These are phyloP conservation scores for Triplophysa siluroides DNA, from an alignment of 2,113 vertebrate genomes.

Conservation along the genomic window DNA sequence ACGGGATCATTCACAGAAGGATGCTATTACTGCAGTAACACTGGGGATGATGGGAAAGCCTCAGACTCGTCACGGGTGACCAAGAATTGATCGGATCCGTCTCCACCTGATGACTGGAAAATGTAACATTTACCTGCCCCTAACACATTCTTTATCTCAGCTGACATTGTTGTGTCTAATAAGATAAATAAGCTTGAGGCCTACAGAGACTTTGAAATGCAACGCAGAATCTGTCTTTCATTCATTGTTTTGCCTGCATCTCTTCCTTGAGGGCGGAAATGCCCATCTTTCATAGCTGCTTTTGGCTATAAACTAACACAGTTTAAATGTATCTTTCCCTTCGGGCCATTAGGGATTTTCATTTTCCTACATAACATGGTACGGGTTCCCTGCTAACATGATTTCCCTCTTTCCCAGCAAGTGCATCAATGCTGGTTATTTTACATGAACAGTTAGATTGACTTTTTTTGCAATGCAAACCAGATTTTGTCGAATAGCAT, in stretches of 20 bases:
- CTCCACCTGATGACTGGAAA: slow-evolving; percentile 6
- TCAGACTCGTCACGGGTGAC: slow-evolving; percentile 1
- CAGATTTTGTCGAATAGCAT: neutral
- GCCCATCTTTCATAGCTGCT: neutral
- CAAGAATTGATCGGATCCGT: slow-evolving; percentile 2
- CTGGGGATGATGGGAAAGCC: neutral
- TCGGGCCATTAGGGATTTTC: neutral
- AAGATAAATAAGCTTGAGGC: slow-evolving; percentile 4
- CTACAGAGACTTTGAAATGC: neutral
- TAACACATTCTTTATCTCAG: slow-evolving; percentile 10
- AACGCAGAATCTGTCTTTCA: neutral
- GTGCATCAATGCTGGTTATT: neutral
- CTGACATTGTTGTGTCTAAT: slow-evolving; percentile 32
- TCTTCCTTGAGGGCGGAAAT: neutral
- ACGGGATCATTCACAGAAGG: neutral
- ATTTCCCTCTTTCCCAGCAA: neutral
- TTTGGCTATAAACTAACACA: neutral
- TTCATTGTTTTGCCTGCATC: neutral
- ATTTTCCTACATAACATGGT: neutral
- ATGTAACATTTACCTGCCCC: slow-evolving; percentile 12
- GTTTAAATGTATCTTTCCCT: neutral
- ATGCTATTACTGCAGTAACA: no score
- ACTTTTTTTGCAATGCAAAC: neutral
- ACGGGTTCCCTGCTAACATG: neutral
- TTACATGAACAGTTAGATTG: neutral